Base-by-base conservation (phyloP, 2,113 vertebrate species). In the Sylvilagus bachmani region DNA sequence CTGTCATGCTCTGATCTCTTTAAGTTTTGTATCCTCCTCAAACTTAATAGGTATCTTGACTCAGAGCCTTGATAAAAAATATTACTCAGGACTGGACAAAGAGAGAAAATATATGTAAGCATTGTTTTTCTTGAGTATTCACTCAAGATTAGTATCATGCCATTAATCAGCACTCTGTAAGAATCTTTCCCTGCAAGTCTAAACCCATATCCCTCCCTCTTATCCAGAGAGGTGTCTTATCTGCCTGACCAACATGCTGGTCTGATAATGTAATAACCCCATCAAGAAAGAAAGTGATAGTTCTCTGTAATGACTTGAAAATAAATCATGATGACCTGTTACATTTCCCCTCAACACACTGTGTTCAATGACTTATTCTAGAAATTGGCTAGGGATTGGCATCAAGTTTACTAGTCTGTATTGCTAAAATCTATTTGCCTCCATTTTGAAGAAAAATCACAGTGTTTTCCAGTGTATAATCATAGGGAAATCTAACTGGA, bases 221-320 rank as follows among this genome's bases (percentile, higher is more conserved):
- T 93, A 74, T 33, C 27, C 58, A 44, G 14, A 49, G 82, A 85
- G 24, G 33, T 80, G n/a, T 74, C 79, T 88, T 78, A 71, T 33
- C 24, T 95, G 93, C 38, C 73, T 74, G 67, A 89, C 64, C 44
- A 58, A 88, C 13, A 29, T 36, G 29, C 38, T 82, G 62, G 70
- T 66, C 73, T 29, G 51, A 14, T 86, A 61, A 66, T 49, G 5
- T 66, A 64, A 69, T 51, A 78, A 71, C 29, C 6, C 64, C 90
- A 29, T 61, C 49, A 75, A 78, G 36, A 95, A 88, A 88, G 71
- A 64, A 90, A 95, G 79, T 74, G 22, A n/a, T 36, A 44, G 88
- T 91, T 95, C 83, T 95, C 61, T 62, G 58, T 85, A 31, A 83
- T 73, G 12, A 58, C 58, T 88, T 51, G 87, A 58, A 91, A 75